Evolutionary conservation across 2,888 invertebrate genomes (phyloP), one percentile per base, ranked within the genome.

Genomic region (Coelogynopora nodosa): DNA sequence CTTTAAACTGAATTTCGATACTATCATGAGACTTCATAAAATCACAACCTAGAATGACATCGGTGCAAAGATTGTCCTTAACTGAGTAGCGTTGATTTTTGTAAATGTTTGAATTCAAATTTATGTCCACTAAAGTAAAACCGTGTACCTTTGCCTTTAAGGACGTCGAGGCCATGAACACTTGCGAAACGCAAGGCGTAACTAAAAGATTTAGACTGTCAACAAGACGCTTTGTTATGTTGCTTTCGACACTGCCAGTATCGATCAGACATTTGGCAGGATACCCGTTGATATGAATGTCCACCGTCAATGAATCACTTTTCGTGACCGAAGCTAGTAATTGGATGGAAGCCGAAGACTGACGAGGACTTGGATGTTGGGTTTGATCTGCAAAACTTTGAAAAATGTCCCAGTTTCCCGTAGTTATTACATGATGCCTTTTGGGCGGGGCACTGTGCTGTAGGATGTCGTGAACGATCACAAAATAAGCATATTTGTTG

Each of bases 401-500:
- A 83, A 31, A 84, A 84, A 67, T 84, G 84, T 67, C 84, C 81
- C 2, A 30, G 29, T 67, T 84, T 84, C 49, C 31, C 2, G 31
- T 27, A 84, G 30, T 83, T 28, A n/a, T 84, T 82, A 84, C 86
- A 85, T 30, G 31, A 28, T 30, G 31, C 23, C 28, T 85, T 80
- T 84, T 80, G 82, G 18, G 86, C 85, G 27, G 86, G 84, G 30
- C 86, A 85, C 31, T 30, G 18, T 30, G 84, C 23, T 28, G 85
- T 82, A 18, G 81, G 84, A 31, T 85, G 85, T 82, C 86, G 29
- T 30, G 84, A 28, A 85, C 67, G 27, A 30, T 85, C 86, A 31
- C 86, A 85, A 84, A 82, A 85, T 86, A 82, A 84, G 84, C 86
- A 85, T 27, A n/a, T 84, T 30, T 84, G 49, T 30, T 67, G 31